phyloP scores from a whole-genome alignment of 2,113 vertebrate species.

The Melierax canorus region DNA sequence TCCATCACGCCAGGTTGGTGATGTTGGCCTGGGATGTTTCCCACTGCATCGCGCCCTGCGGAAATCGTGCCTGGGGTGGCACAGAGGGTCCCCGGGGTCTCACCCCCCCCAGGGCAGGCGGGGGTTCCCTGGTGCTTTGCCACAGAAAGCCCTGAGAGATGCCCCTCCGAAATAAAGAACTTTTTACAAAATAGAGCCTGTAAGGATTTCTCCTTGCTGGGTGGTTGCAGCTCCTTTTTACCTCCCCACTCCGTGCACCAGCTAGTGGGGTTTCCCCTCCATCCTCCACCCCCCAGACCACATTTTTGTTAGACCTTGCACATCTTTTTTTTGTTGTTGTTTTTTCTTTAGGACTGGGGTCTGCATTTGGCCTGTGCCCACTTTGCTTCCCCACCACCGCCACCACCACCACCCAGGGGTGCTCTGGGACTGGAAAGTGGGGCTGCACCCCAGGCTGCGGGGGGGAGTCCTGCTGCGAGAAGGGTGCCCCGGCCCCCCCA shows the following conservation, averaged over 20 bases:
- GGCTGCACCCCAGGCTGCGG: rapidly evolving
- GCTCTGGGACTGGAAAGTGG: too few species aligned
- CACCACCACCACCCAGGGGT: rapidly evolving
- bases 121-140: rapidly evolving
- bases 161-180: rapidly evolving
- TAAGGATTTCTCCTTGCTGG: rapidly evolving
- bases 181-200: rapidly evolving
- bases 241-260: rapidly evolving
- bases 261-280: background rate
- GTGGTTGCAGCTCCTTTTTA: background rate
- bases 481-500: rapidly evolving
- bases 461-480: rapidly evolving
- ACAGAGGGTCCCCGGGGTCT: rapidly evolving
- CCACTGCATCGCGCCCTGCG: rapidly evolving
- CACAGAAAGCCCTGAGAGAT: background rate
- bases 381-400: background rate
- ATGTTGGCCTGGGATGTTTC: rapidly evolving
- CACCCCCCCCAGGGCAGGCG: too few species aligned
- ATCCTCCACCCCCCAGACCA: background rate
- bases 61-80: background rate
- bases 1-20: rapidly evolving
- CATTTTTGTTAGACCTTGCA: rapidly evolving
- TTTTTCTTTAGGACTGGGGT: too few species aligned
- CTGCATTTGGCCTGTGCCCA: too few species aligned
- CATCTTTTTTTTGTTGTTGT: too few species aligned